Conservation (phyloP, 2,113 vertebrate species). For the Sceloporus undulatus region DNA sequence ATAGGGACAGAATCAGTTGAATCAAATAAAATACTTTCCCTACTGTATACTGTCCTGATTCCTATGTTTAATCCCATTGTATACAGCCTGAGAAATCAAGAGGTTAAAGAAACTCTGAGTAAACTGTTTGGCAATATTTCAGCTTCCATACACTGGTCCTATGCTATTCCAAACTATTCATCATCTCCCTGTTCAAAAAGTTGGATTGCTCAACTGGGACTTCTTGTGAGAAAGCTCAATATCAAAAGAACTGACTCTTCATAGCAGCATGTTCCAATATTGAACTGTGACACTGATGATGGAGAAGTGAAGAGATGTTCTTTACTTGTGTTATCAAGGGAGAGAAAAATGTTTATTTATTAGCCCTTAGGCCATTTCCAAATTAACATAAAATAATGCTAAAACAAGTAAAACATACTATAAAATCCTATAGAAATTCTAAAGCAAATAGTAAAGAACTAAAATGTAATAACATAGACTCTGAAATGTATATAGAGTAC, state of each 20-base stretch:
- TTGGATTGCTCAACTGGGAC: neutral
- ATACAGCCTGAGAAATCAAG: slow-evolving; percentile 57
- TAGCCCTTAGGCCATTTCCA: no score
- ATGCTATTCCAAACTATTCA: neutral
- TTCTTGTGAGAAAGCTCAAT: neutral
- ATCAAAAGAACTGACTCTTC: neutral
- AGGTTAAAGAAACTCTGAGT: slow-evolving; percentile 34
- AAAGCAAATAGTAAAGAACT: no score
- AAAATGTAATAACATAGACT: no score
- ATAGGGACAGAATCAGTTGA: slow-evolving; percentile 22
- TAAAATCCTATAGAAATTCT: no score
- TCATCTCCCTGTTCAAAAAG: neutral
- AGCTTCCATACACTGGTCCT: neutral
- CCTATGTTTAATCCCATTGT: slow-evolving; percentile 54
- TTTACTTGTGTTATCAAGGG: no score
- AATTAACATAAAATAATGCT: no score
- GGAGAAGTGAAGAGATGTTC: no score
- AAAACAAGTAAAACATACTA: no score
- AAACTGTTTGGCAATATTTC: slow-evolving; percentile 27
- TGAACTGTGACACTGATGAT: no score
- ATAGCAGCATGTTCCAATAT: no score
- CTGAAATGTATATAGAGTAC: no score
- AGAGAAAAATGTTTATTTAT: no score
- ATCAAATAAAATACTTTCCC: slow-evolving; percentile 50
- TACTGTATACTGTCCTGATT: slow-evolving; percentile 56